These are phyloP conservation scores for Drosophila lacteicornis DNA, from an alignment of 1,140 invertebrate genomes.

Conservation along the genomic window DNA sequence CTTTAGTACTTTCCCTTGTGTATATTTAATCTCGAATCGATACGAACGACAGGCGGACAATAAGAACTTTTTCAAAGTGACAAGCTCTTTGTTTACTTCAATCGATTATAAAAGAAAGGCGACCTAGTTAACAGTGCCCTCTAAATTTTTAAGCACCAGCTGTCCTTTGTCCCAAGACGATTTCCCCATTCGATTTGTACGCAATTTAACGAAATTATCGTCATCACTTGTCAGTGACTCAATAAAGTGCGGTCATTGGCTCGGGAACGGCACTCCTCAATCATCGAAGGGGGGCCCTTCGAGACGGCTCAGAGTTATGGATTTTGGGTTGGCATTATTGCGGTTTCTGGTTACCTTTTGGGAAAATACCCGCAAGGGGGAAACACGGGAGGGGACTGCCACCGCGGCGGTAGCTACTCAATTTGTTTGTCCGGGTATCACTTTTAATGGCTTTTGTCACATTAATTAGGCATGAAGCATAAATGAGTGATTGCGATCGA, in stretches of 20 bases:
- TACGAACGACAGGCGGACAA: neutral
- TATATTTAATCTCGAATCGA: conserved; percentile 16
- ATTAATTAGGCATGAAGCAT: conserved; percentile 67
- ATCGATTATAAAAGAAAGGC: conserved; percentile 37
- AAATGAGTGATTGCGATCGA: conserved; percentile 57
- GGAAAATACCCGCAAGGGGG: neutral
- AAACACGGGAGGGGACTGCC: neutral
- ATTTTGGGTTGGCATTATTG: conserved; percentile 26
- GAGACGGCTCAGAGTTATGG: neutral
- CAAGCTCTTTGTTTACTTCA: conserved; percentile 47
- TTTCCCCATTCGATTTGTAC: conserved; percentile 4
- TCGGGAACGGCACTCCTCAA: conserved; percentile 12
- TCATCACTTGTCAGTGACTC: conserved; percentile 24
- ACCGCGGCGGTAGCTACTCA: conserved; percentile 19
- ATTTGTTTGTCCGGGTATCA: conserved; percentile 52
- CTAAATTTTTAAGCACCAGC: conserved; percentile 40
- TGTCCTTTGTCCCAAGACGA: conserved; percentile 32
- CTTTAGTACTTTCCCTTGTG: neutral
- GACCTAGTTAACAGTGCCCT: conserved; percentile 19
- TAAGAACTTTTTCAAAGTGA: conserved; percentile 10
- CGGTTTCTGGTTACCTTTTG: conserved; percentile 40
- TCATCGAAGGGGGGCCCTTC: conserved; percentile 8
- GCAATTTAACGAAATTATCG: conserved; percentile 29
- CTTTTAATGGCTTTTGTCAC: conserved; percentile 59
- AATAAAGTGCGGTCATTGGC: conserved; percentile 44